Evolutionary conservation across 2,797 vertebrate genomes (phyloP), one percentile per base, ranked within the genome.

Genomic region (Masticophis lateralis): DNA sequence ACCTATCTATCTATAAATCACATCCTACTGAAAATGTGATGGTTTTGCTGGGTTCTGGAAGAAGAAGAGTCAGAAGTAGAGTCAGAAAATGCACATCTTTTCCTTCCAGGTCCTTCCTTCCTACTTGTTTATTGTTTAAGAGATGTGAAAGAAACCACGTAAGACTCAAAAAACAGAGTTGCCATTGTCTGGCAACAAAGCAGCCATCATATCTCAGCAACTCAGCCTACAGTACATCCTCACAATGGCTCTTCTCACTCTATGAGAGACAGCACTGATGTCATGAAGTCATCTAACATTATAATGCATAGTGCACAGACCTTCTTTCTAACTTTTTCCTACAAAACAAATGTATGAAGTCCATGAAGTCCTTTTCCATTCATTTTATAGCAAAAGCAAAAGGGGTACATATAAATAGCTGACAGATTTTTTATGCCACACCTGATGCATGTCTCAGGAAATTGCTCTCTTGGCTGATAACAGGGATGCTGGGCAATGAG

Each of bases 371-470:
- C 6, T 25, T 22, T 79, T 10, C 43, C 53, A 22, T 53, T 86
- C 87, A 37, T 0, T 14, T 13, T 5, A 60, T 53, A n/a, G 25
- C 47, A 37, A 87, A 63, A 12, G 9, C 51, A 27, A 87, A 91
- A 55, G 13, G 14, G 55, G 87, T 83, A 13, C 18, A 0, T 92
- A 13, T 28, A 69, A 92, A 51, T 88, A 25, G 18, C n/a, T 59
- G 87, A 28, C 14, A 9, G 28, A 56, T 51, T 37, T 9, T 74
- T 47, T 3, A 0, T 37, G 22, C 51, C 95, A 93, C 92, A 98
- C 97, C 98, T 95, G 97, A 97, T 3, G 95, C 94, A 0, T 94
- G 97, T 8, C 61, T 93, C 1, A 92, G 90, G n/a, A 96, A 95
- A 32, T 66, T 86, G 83, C 93, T 89, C 51, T 94, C 94, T 51